Evolutionary conservation across 2,113 vertebrate species (phyloP), one percentile per base, ranked within the genome.

Genomic region (Apteryx owenii): DNA sequence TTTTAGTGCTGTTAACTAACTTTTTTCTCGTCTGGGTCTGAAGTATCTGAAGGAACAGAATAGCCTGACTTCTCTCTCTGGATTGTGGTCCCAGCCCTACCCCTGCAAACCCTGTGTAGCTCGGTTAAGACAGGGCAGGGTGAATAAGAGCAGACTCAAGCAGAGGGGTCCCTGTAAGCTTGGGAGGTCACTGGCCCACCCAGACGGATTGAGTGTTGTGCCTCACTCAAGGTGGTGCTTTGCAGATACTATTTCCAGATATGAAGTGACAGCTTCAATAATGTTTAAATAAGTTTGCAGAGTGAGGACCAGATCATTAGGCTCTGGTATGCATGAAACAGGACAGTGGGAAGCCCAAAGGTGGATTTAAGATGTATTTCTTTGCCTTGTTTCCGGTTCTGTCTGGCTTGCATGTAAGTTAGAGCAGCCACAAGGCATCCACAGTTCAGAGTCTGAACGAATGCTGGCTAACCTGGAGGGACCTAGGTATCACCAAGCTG

Each of bases 211-310:
- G 4, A 20, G 22, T 23, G 76, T 82, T 72, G 53, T 68, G 53
- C n/a, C 21, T 4, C 4, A 3, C 22, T 38, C n/a, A 22, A 28
- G 38, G 36, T 38, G 56, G 19, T 17, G 19, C 15, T 91, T 69
- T 56, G n/a, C 60, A 62, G 85, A 62, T 7, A 1, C 9, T 68
- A 16, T 64, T 86, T 78, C 44, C 46, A 50, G 46, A 31, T 12
- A 22, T 36, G 64, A 78, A 36, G 3, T 0, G 0, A 46, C 3
- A 26, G 10, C 8, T 85, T 17, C 4, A 5, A 13, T 15, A 20
- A 38, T 3, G 7, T 54, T 60, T 73, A 70, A 64, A 15, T 23
- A 17, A 29, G 4, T 65, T 88, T 17, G 28, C 21, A 81, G 46
- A 5, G 12, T 18, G 31, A 4, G 5, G 6, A 12, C 2, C 16